These are phyloP conservation scores for Anguilla obscura DNA, from an alignment of 2,797 vertebrate species.

Conservation along the genomic window DNA sequence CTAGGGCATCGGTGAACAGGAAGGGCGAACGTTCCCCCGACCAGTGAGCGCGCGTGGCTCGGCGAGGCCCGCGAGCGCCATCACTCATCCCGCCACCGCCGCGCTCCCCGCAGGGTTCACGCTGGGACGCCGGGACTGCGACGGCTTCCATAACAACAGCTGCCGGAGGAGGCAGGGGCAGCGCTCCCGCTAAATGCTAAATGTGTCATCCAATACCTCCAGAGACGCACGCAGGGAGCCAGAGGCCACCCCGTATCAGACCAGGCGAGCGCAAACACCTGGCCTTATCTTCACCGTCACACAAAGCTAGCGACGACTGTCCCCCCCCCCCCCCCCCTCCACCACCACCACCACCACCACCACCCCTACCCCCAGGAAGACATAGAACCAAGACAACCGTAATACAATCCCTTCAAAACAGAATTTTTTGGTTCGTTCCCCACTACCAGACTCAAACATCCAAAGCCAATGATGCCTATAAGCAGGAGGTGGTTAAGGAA, in stretches of 20 bases:
- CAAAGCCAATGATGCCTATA: background rate
- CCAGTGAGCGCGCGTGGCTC: background rate
- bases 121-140: background rate
- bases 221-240: background rate
- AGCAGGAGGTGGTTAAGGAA: background rate
- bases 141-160: conserved; percentile 8
- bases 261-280: background rate
- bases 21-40: background rate
- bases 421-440: background rate
- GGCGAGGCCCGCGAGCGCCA: background rate
- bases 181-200: background rate
- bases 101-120: background rate
- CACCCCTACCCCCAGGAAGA: background rate
- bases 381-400: background rate
- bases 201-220: background rate
- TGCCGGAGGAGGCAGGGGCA: background rate
- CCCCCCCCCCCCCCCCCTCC: background rate
- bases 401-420: background rate
- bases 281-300: background rate
- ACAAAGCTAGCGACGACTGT: background rate
- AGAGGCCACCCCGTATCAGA: background rate
- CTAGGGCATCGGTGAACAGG: background rate
- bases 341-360: background rate
- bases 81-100: background rate
- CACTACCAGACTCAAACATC: background rate